Evolutionary conservation across 2,888 invertebrate genomes (phyloP), one percentile per base, ranked within the genome.

Genomic region (Acrobasis consociella): DNA sequence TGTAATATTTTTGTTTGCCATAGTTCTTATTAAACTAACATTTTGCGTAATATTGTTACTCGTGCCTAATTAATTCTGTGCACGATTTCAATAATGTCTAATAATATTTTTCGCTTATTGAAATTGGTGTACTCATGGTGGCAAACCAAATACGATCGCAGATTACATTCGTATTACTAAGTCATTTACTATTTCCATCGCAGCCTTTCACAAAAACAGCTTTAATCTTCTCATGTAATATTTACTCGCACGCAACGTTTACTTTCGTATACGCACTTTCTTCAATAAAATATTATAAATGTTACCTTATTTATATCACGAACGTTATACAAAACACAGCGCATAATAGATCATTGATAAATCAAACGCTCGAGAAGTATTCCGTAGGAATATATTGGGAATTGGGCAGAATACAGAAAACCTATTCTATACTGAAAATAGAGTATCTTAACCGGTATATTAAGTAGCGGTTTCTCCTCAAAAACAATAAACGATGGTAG

Each of bases 171-270:
- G 31, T 22, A 31, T 52, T 31, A 53, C 38, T 15, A 37, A 42
- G 15, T 56, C 56, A 55, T 55, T 46, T 55, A 42, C 38, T 22
- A 42, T 56, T 46, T 56, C 39, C 39, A 56, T 17, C 42, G 22
- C n/a, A 55, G 17, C 22, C 42, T 22, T 39, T 46, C 42, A 38
- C 13, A 59, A 59, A 59, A 50, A 50, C 17, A 31, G 59, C 59
- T 59, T 59, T 59, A 50, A 59, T 59, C 50, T 59, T 50, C 59
- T 50, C 46, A 49, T 58, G 37, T 49, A 59, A 59, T 59, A 37
- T 58, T 49, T 49, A 50, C 38, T 59, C 49, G 31, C 49, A 49
- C 38, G 16, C 50, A 49, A 11, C 9, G 22, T 58, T 49, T 37
- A 37, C 50, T 50, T 58, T 37, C 50, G 49, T 37, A 31, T 49